phyloP scores from a whole-genome alignment of 2,113 vertebrate species.

The Lycocorax pyrrhopterus region DNA sequence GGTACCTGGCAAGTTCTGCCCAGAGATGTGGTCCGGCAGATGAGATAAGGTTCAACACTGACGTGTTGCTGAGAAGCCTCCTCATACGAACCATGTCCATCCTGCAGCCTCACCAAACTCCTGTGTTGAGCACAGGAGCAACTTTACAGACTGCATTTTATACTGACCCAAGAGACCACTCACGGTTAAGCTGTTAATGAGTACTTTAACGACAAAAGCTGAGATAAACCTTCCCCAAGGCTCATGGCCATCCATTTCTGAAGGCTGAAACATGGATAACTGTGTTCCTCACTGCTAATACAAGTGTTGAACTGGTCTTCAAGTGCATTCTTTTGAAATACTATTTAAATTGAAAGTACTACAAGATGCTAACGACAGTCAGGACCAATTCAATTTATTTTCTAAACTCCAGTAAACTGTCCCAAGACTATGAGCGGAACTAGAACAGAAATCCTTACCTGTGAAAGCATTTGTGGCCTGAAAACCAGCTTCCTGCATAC shows the following conservation, averaged over 20 bases:
- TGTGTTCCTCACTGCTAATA: background rate
- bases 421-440: background rate
- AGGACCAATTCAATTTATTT: background rate
- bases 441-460: slow-evolving; percentile 77
- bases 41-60: background rate
- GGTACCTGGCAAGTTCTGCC: background rate
- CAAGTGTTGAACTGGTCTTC: background rate
- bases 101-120: background rate
- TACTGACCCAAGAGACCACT: background rate
- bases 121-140: background rate
- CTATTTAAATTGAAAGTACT: background rate
- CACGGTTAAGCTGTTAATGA: background rate
- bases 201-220: background rate
- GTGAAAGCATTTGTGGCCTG: slow-evolving; percentile 95
- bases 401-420: background rate
- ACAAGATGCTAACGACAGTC: rapidly evolving
- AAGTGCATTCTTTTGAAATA: background rate
- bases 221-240: background rate
- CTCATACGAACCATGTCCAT: rapidly evolving
- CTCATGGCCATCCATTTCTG: background rate
- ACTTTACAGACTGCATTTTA: background rate
- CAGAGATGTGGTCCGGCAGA: background rate
- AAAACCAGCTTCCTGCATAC: slow-evolving; percentile 97
- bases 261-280: background rate
- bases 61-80: background rate